These are phyloP conservation scores for Marcusenius ussheri DNA, from an alignment of 2,113 vertebrate genomes.

Conservation along the genomic window DNA sequence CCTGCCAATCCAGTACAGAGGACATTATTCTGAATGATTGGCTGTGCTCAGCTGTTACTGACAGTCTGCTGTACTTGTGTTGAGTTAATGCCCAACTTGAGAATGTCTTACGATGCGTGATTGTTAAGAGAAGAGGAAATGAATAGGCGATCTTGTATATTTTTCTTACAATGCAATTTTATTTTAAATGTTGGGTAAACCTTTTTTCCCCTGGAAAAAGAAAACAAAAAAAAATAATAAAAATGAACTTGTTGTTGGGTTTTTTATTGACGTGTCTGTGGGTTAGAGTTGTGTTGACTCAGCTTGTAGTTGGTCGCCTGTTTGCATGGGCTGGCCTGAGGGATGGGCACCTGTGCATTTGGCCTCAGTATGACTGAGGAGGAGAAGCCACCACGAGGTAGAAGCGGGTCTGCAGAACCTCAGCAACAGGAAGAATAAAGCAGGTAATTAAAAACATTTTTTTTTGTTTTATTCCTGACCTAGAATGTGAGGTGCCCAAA, in stretches of 20 bases:
- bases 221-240: neutral
- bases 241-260: neutral
- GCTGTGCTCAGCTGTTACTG: neutral
- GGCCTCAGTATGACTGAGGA: neutral
- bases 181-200: slow-evolving; percentile 17
- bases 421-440: neutral
- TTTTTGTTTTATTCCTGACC: neutral
- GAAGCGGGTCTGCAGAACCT: neutral
- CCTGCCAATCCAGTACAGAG: neutral
- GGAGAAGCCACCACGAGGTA: neutral
- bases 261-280: neutral
- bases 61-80: neutral
- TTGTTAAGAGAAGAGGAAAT: neutral
- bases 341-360: neutral
- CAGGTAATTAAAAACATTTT: neutral
- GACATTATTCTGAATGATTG: neutral
- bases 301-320: neutral
- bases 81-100: neutral
- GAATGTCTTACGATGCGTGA: neutral
- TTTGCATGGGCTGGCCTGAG: neutral
- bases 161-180: slow-evolving; percentile 16
- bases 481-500: neutral
- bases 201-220: neutral
- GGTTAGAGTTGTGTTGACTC: neutral
- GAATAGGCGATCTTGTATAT: neutral